These are phyloP conservation scores for Neotoma lepida DNA, from an alignment of 2,113 vertebrate species.

Conservation along the genomic window DNA sequence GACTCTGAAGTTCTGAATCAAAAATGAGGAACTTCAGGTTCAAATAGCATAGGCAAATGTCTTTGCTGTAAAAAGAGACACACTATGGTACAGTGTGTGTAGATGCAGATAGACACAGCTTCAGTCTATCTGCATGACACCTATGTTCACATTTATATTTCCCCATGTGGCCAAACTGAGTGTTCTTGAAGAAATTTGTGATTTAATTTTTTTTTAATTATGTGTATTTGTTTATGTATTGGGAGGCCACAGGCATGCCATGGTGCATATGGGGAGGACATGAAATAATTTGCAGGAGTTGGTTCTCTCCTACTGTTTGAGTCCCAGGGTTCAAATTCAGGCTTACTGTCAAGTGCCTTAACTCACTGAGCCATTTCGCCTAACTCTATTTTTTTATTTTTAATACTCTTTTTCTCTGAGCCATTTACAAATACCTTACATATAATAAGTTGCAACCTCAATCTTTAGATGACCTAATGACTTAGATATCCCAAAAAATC, in stretches of 20 bases:
- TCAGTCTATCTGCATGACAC: constrained; percentile 1
- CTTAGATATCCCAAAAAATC: background rate
- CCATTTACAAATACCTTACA: background rate
- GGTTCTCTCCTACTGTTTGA: background rate
- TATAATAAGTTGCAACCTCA: background rate
- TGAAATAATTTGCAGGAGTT: background rate
- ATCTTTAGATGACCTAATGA: background rate
- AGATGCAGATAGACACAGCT: no score
- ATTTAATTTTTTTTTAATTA: background rate
- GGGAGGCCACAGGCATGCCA: background rate
- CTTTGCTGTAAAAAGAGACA: background rate
- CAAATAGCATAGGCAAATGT: background rate
- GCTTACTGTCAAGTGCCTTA: background rate
- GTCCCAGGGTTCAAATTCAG: background rate
- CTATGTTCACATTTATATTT: background rate
- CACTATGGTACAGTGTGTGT: background rate
- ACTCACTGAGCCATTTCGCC: background rate
- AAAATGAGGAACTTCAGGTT: constrained; percentile 11
- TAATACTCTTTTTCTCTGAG: background rate
- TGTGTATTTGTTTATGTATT: background rate
- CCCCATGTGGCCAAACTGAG: background rate
- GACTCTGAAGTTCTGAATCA: background rate
- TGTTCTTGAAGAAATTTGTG: background rate
- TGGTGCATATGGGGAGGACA: background rate
- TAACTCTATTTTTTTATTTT: background rate